Evolutionary conservation across 92 coral and sea anemone species (phyloP).

Genomic region (Muricea muricata): DNA sequence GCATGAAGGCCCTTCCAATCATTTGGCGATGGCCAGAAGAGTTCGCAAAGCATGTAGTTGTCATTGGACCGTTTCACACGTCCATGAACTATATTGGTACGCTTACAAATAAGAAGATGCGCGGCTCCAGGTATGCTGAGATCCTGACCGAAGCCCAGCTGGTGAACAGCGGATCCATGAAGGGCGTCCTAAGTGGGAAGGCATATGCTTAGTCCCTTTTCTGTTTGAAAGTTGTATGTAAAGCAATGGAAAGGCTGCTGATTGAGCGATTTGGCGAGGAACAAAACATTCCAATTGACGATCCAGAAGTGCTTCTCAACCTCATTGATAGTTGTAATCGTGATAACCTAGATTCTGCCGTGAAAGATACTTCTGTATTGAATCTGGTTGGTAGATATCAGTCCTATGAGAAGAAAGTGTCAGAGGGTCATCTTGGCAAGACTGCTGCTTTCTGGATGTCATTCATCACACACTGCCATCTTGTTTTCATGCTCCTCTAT

Average conservation of each 20-base stretch:
- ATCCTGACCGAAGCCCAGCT: slow-evolving; percentile 23
- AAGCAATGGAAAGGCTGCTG: slow-evolving; percentile 48
- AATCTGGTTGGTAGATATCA: too few relatives aligned
- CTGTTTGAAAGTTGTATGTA: too few relatives aligned
- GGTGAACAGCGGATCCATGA: slow-evolving; percentile 15
- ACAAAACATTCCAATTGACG: slow-evolving; percentile 23
- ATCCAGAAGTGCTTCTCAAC: too few relatives aligned
- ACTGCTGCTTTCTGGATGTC: too few relatives aligned
- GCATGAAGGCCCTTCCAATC: slow-evolving; percentile 67
- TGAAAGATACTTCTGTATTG: too few relatives aligned
- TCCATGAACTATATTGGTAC: too few relatives aligned
- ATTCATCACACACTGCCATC: neutral
- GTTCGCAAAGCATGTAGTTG: slow-evolving; percentile 56
- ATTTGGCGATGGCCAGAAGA: slow-evolving; percentile 69
- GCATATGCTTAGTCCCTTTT: slow-evolving; percentile 40
- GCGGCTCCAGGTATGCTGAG: slow-evolving; percentile 35
- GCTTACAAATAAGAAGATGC: slow-evolving; percentile 60
- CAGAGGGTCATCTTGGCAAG: neutral
- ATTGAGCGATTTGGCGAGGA: slow-evolving; percentile 36
- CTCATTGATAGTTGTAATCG: too few relatives aligned
- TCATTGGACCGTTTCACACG: slow-evolving; percentile 69
- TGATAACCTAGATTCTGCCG: too few relatives aligned
- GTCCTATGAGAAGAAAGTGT: neutral
- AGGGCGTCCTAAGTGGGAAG: slow-evolving; percentile 33
- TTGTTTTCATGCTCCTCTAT: too few relatives aligned